These are phyloP conservation scores for Myotis brandtii DNA, from an alignment of 2,113 vertebrate genomes.

Conservation along the genomic window DNA sequence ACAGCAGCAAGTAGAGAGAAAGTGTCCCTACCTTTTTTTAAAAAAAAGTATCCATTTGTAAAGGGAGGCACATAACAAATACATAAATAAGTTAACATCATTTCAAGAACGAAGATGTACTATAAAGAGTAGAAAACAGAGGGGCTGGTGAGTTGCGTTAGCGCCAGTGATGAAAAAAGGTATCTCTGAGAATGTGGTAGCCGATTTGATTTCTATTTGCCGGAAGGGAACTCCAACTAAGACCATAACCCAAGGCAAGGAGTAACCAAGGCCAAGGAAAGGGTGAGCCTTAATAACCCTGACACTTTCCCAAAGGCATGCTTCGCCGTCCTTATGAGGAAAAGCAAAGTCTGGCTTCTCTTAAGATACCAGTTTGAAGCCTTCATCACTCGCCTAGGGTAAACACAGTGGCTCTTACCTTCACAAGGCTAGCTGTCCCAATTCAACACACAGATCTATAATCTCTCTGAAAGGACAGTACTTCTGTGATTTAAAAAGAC, in stretches of 20 bases:
- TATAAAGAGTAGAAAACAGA: neutral
- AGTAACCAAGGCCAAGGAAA: neutral
- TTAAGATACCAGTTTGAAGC: neutral
- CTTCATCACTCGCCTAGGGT: neutral
- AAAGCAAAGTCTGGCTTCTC: conserved; percentile 1
- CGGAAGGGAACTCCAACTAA: neutral
- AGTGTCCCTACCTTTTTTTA: neutral
- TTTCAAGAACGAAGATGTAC: neutral
- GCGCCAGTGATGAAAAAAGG: neutral
- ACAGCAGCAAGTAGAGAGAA: neutral
- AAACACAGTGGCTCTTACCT: neutral
- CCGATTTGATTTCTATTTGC: neutral
- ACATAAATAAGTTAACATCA: neutral
- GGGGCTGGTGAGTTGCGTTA: neutral
- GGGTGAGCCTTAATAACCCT: neutral
- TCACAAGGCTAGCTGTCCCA: neutral
- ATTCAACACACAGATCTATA: conserved; percentile 1
- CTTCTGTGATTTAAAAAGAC: neutral
- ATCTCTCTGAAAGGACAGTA: conserved; percentile 41
- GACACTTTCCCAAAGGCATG: neutral
- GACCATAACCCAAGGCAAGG: neutral
- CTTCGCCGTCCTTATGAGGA: neutral
- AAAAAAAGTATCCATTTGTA: neutral
- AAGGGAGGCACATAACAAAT: neutral
- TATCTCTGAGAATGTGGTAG: neutral